Percentiles rank a stretch among this genome's conserved stretches.
Evolutionary conservation across 1,140 invertebrate genomes (phyloP).

Genomic region (Hylaeus volcanicus): DNA sequence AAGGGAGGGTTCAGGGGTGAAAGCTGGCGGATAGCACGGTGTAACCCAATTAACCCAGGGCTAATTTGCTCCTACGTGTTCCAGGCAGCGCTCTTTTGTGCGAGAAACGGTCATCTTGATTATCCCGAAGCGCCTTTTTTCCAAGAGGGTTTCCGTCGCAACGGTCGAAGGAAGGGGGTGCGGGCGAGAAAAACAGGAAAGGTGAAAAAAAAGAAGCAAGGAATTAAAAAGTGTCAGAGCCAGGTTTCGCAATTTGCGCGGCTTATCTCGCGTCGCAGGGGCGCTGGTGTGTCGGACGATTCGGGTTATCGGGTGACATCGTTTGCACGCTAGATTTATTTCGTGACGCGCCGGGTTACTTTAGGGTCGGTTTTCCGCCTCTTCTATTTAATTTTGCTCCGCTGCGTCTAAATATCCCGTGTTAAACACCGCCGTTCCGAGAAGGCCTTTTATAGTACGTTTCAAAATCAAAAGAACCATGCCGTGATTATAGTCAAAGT

Average conservation of each 20-base stretch:
- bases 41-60: constrained; percentile 65
- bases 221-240: constrained; percentile 37
- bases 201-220: background rate
- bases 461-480: no score
- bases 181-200: background rate
- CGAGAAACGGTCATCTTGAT: constrained; percentile 55
- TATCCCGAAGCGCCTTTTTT: constrained; percentile 40
- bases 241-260: constrained; percentile 43
- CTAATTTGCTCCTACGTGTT: constrained; percentile 63
- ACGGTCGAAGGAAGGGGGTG: background rate
- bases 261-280: constrained; percentile 29
- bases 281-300: constrained; percentile 17
- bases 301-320: constrained; percentile 36
- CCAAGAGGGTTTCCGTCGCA: background rate
- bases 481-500: no score
- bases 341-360: constrained; percentile 5
- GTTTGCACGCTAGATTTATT: constrained; percentile 38
- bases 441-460: no score
- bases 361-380: background rate
- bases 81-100: constrained; percentile 46
- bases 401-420: background rate
- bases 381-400: constrained; percentile 13
- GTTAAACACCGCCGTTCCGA: background rate
- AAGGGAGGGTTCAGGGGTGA: constrained; percentile 2
- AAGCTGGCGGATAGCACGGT: constrained; percentile 33